Evolutionary conservation across 37 sponge, comb jelly and placozoan species (phyloP).

Genomic region (Agelas oroides): DNA sequence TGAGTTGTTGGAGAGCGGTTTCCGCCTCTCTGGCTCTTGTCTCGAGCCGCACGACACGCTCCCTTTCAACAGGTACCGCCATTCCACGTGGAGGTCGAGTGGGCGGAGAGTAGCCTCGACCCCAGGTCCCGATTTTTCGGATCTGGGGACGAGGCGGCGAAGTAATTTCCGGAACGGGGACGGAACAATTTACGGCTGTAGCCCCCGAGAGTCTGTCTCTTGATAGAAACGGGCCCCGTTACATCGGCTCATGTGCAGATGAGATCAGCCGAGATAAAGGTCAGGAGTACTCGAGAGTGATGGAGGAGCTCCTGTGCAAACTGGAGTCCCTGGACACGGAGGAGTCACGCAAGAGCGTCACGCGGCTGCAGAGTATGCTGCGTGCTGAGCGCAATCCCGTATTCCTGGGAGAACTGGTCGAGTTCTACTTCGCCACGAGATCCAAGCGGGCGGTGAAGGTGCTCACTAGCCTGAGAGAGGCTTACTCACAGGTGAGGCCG

Average conservation of each 20-base stretch:
- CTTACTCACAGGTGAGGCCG: constrained; percentile 67
- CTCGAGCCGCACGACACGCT: constrained; percentile 59
- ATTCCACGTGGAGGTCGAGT: neutral
- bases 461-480: constrained; percentile 47
- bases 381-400: constrained; percentile 26
- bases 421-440: constrained; percentile 64
- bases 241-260: no score
- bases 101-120: neutral
- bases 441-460: constrained; percentile 64
- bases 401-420: constrained; percentile 72
- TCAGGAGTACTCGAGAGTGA: neutral
- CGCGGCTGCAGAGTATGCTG: constrained; percentile 1
- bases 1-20: constrained; percentile 60
- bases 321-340: constrained; percentile 37
- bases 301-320: constrained; percentile 50
- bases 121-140: no score
- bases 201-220: no score
- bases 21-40: constrained; percentile 75
- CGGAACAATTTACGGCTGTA: no score
- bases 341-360: constrained; percentile 12
- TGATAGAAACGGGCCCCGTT: no score
- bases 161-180: neutral
- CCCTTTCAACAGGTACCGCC: constrained; percentile 40
- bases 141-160: neutral
- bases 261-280: no score